Evolutionary conservation across 2,888 invertebrate species (phyloP).

Genomic region (Drosophila fulvimacula): DNA sequence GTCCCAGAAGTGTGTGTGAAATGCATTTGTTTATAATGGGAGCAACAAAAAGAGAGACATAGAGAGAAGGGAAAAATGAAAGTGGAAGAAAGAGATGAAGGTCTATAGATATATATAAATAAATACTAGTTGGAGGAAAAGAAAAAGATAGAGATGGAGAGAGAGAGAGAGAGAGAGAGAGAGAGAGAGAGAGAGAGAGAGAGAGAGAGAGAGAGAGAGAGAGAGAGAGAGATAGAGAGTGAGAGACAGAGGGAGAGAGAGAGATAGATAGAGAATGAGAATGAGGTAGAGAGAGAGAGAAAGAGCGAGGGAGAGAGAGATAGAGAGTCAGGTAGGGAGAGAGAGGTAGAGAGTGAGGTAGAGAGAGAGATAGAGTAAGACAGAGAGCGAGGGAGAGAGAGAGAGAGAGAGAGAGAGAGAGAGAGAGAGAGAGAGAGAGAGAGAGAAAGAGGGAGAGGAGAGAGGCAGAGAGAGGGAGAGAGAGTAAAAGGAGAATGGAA

Average conservation of each 20-base stretch:
- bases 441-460: no score
- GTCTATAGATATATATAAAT: no score
- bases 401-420: no score
- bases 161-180: background rate
- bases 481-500: no score
- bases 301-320: background rate
- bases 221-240: background rate
- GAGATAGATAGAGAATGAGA: background rate
- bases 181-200: background rate
- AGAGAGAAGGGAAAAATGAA: background rate
- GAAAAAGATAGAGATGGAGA: background rate
- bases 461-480: no score
- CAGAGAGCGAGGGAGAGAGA: no score
- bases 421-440: no score
- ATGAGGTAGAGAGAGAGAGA: background rate
- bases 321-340: no score
- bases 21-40: constrained; percentile 15
- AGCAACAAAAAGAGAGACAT: background rate
- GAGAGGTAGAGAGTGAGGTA: no score
- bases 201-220: background rate
- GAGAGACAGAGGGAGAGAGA: background rate
- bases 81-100: background rate
- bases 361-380: no score
- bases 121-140: no score
- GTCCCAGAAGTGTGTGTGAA: constrained; percentile 14